Evolutionary conservation across 2,113 vertebrate species (phyloP), one percentile per base, ranked within the genome.

Genomic region (Zootoca vivipara): DNA sequence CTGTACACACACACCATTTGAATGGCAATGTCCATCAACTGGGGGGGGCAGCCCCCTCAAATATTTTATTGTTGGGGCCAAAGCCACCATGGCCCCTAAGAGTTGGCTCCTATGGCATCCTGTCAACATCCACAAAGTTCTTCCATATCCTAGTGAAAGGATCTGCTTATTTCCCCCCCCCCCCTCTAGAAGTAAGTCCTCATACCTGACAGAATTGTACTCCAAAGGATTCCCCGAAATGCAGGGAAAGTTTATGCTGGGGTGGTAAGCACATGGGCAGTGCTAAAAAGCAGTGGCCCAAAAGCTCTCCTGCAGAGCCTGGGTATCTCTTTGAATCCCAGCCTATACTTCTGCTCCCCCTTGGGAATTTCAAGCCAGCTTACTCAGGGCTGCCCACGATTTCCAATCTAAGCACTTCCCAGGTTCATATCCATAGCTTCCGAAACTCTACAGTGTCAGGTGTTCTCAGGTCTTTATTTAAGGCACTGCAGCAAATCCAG

Each of bases 141-240:
- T 26, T 38, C 35, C 13, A 64, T 5, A 26, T 67, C 20, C 24
- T 28, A 2, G 22, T 10, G 20, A 2, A 20, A 20, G 58, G 30
- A 33, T 3, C 9, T 72, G 18, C 13, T 7, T 22, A 30, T 78
- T n/a, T 42, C 30, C 42, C 2, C 10, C 38, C 46, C 46, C 5
- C 46, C 26, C 10, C n/a, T 6, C 42, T 52, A 30, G 77, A 15
- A 42, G 42, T 7, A 3, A 13, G 0, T 4, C 2, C 10, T 3
- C 1, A 46, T 3, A 26, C 15, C 33, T 8, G 42, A 2, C 42
- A 2, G 8, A 0, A 2, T 3, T 33, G 10, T 69, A 62, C 0
- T 56, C 26, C 26, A 46, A 28, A 56, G 28, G 28, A 30, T 56
- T 78, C 10, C 42, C 9, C 3, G 26, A 52, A 10, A 30, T 5